Percentiles rank a stretch among this genome's conserved stretches.
These are phyloP conservation scores for Spisula solida DNA, from an alignment of 2,888 invertebrate species.

Conservation along the genomic window DNA sequence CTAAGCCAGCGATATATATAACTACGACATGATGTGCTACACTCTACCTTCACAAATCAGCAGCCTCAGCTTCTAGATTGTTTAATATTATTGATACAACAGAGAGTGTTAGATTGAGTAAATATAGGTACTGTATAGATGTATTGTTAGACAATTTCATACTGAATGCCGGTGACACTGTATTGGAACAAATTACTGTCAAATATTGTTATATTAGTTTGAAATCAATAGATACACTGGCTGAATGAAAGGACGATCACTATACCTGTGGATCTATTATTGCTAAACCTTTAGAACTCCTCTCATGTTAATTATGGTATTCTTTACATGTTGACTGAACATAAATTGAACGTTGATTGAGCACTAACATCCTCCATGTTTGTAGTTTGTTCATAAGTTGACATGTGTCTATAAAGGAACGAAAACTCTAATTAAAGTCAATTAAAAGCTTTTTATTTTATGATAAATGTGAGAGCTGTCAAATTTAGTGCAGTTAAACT, in stretches of 20 bases:
- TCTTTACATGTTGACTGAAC: constrained; percentile 37
- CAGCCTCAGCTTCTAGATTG: not conserved
- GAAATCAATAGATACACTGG: constrained; percentile 34
- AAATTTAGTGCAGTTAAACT: not conserved
- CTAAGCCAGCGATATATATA: no score
- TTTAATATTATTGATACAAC: not conserved
- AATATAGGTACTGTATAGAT: not conserved
- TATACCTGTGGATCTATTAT: constrained; percentile 7
- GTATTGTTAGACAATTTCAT: not conserved
- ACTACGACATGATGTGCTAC: no score
- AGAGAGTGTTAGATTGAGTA: not conserved
- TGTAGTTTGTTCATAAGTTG: constrained; percentile 43
- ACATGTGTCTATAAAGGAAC: constrained; percentile 27
- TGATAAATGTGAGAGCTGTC: not conserved
- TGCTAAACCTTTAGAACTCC: constrained; percentile 20
- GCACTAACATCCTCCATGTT: constrained; percentile 20
- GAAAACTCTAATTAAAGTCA: constrained; percentile 24
- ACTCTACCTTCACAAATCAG: no score
- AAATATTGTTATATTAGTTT: constrained; percentile 29
- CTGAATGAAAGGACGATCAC: constrained; percentile 28
- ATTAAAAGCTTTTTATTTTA: constrained; percentile 30
- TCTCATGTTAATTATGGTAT: constrained; percentile 30
- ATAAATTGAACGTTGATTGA: constrained; percentile 40
- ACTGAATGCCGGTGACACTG: constrained; percentile 13
- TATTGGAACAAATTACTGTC: constrained; percentile 39